Evolutionary conservation across 2,797 vertebrate species (phyloP), one percentile per base, ranked within the genome.

Genomic region (Anguilla megastoma): DNA sequence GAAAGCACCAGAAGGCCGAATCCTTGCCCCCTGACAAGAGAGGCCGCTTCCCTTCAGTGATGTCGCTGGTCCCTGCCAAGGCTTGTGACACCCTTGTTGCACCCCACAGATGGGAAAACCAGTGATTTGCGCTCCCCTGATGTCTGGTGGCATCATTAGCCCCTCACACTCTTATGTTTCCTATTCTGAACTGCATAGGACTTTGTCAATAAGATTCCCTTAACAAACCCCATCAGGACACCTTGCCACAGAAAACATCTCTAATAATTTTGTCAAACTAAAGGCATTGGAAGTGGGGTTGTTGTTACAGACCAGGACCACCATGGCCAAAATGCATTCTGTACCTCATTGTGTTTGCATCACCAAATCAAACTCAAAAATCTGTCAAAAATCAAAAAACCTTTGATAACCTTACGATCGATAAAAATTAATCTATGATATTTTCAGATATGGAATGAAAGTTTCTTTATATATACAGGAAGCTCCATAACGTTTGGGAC

Each of bases 1-100:
- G 56, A 36, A 48, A 85, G 74, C 86, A 89, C 52, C 88, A 90
- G 88, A 80, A 69, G 83, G 87, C 87, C 56, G 84, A 87, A 89
- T 86, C 90, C 66, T 85, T 88, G 86, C 83, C 79, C 80, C 58
- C 87, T 86, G 87, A 84, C n/a, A 58, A 45, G 52, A 50, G 50
- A 87, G 85, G 86, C 86, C 90, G 86, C 9, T 12, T 45, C 56
- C 85, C 60, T n/a, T 66, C 56, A 56, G 36, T 58, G 83, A 56
- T 24, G 14, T 7, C 12, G 83, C 83, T 50, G 52, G 83, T 50
- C 21, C 50, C 52, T 88, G 89, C 87, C 89, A 86, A 86, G 88
- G n/a, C 71, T 86, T 50, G 48, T 41, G n/a, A 80, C 82, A 84
- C 52, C 86, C 88, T 50, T 58, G 45, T 52, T 87, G 87, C 82